Percentiles rank a stretch among this genome's conserved stretches.
Evolutionary conservation across 2,797 vertebrate species (phyloP).

Genomic region (Karalla daura): DNA sequence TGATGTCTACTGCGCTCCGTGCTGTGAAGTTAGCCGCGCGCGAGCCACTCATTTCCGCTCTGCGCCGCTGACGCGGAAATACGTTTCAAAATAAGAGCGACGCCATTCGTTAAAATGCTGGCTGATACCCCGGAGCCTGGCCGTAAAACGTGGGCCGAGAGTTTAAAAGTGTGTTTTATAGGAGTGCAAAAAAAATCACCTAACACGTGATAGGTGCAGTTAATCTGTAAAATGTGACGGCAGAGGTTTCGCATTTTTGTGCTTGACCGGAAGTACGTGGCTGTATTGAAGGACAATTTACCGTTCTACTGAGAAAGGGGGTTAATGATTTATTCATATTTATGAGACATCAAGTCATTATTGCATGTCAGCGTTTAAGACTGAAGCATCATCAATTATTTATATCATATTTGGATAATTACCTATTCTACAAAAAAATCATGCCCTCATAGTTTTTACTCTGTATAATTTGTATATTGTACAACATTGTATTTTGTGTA

Average conservation of each 20-base stretch:
- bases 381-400: too few relatives aligned
- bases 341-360: neutral
- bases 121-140: rapidly evolving
- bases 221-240: neutral
- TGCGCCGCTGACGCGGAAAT: neutral
- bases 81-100: conserved; percentile 55
- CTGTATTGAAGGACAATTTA: neutral
- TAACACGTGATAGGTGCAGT: neutral
- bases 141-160: rapidly evolving
- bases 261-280: neutral
- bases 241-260: neutral
- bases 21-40: conserved; percentile 20
- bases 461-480: too few relatives aligned
- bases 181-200: neutral
- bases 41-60: conserved; percentile 12
- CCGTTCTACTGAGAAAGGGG: neutral
- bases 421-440: too few relatives aligned
- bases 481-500: too few relatives aligned
- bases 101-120: neutral
- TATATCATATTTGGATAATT: too few relatives aligned
- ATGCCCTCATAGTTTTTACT: too few relatives aligned
- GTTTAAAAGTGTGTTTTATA: neutral
- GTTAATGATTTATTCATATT: neutral
- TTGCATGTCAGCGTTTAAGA: neutral
- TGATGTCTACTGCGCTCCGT: conserved; percentile 10